Evolutionary conservation across 1,140 invertebrate genomes (phyloP), one percentile per base, ranked within the genome.

Genomic region (Argopecten irradians): DNA sequence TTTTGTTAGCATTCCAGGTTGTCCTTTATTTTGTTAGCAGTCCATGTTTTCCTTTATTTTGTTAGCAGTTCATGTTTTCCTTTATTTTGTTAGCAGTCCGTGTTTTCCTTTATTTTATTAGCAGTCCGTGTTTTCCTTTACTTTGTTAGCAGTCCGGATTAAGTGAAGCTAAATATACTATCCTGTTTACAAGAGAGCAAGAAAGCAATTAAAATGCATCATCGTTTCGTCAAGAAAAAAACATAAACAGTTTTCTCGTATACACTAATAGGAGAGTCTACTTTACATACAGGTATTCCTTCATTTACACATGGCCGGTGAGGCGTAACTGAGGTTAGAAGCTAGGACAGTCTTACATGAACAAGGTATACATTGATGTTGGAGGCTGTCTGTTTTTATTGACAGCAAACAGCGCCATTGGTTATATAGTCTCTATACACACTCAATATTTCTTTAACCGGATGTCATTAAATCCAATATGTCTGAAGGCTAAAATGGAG

Each of bases 161-260:
- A 71, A 71, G 55, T 28, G 11, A 71, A 39, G 14, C 43, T 8
- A 22, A 71, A n/a, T n/a, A n/a, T n/a, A n/a, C n/a, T 71, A n/a
- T 71, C 55, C 5, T 71, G 55, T 28, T 71, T 71, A 3, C 11
- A 3, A 71, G 55, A 71, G n/a, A 71, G n/a, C 55, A 71, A 28
- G 55, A 71, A 71, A n/a, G 55, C 55, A 71, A 71, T 71, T 71
- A 71, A 71, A 71, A 71, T 71, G 55, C n/a, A 71, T 71, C 55
- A 71, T 71, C 43, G 9, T 19, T 46, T n/a, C 16, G 22, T 71
- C 22, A 16, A 71, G 55, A 11, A 2, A 71, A 71, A 71, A 71
- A 28, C 22, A 28, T 71, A 28, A 71, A 71, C 55, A 71, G 55
- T 71, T 71, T 71, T n/a, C 55, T 28, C 16, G 22, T 28, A 71